Evolutionary conservation across 2,888 invertebrate genomes (phyloP).

Genomic region (Pseudeuparius sepicola): DNA sequence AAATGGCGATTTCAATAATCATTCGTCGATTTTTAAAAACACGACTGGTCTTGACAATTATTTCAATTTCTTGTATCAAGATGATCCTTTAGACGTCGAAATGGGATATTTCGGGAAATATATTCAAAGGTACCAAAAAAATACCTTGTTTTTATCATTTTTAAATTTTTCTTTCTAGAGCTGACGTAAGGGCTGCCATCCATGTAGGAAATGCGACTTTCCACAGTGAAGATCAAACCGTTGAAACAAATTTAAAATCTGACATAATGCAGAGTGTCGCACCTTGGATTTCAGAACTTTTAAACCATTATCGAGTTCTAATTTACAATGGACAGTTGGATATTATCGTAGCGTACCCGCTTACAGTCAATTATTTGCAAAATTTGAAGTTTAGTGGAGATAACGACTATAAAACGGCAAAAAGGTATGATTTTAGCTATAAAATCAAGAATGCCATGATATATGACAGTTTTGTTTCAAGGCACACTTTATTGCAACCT

Average conservation of each 20-base stretch:
- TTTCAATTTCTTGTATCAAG: slow-evolving; percentile 60
- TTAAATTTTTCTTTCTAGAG: too few relatives aligned
- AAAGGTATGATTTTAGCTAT: too few relatives aligned
- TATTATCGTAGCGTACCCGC: slow-evolving; percentile 80
- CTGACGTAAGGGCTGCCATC: slow-evolving; percentile 57
- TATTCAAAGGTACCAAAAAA: too few relatives aligned
- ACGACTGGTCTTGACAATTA: slow-evolving; percentile 67
- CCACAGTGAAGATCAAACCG: slow-evolving; percentile 45
- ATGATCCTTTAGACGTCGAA: slow-evolving; percentile 41
- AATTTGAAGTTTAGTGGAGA: slow-evolving; percentile 59
- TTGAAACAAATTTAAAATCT: slow-evolving; percentile 57
- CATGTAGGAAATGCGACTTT: slow-evolving; percentile 78
- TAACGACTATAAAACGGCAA: slow-evolving; percentile 54
- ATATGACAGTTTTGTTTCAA: too few relatives aligned
- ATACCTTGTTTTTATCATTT: too few relatives aligned
- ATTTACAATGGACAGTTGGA: slow-evolving; percentile 88
- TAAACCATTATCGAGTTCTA: slow-evolving; percentile 60
- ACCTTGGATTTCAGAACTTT: slow-evolving; percentile 56
- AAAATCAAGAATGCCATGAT: too few relatives aligned
- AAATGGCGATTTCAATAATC: slow-evolving; percentile 53
- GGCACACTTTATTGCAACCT: too few relatives aligned
- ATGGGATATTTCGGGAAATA: slow-evolving; percentile 49
- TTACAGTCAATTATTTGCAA: slow-evolving; percentile 69
- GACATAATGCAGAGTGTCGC: slow-evolving; percentile 80
- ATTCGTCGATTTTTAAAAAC: slow-evolving; percentile 56